Evolutionary conservation across 2,797 vertebrate genomes (phyloP).

Genomic region (Percopsis omiscomaycus): DNA sequence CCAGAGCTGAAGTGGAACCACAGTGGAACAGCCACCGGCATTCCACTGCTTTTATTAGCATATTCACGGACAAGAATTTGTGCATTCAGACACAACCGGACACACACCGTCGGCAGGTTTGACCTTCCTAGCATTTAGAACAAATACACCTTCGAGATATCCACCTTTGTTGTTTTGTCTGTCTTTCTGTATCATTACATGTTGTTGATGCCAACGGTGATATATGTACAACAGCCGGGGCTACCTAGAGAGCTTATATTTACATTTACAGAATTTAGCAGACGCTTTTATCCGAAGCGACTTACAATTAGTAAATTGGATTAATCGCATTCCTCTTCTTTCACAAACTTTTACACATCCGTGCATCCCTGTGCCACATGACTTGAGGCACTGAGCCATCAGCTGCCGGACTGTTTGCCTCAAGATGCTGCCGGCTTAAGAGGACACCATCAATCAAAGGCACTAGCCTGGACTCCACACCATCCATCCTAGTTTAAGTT

Average conservation of each 20-base stretch:
- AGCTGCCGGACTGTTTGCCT: constrained; percentile 13
- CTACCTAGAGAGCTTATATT: not conserved
- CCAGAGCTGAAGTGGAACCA: constrained; percentile 51
- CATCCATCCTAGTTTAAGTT: constrained; percentile 19
- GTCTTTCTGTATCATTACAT: too few relatives aligned
- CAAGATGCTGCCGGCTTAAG: constrained; percentile 13
- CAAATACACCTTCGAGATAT: constrained; percentile 9
- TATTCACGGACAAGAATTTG: constrained; percentile 56
- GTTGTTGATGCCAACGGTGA: not conserved
- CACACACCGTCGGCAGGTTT: constrained; percentile 29
- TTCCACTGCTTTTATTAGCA: constrained; percentile 53
- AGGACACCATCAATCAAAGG: constrained; percentile 23
- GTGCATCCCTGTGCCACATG: constrained; percentile 1
- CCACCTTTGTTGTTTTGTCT: not conserved
- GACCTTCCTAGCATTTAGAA: constrained; percentile 28
- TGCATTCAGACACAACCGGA: constrained; percentile 50
- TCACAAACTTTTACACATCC: not conserved
- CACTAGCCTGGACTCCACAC: not conserved
- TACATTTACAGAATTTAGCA: too few relatives aligned
- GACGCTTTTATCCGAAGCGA: too few relatives aligned
- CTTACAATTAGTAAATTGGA: too few relatives aligned
- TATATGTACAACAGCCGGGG: not conserved
- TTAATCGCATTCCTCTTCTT: not conserved
- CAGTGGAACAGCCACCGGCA: constrained; percentile 53
- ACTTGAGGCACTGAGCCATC: not conserved